A percentile compares a stretch with the other conserved stretches of the same genome.
Conservation (phyloP, 2,888 invertebrate genomes). For the Bugulina stolonifera region DNA sequence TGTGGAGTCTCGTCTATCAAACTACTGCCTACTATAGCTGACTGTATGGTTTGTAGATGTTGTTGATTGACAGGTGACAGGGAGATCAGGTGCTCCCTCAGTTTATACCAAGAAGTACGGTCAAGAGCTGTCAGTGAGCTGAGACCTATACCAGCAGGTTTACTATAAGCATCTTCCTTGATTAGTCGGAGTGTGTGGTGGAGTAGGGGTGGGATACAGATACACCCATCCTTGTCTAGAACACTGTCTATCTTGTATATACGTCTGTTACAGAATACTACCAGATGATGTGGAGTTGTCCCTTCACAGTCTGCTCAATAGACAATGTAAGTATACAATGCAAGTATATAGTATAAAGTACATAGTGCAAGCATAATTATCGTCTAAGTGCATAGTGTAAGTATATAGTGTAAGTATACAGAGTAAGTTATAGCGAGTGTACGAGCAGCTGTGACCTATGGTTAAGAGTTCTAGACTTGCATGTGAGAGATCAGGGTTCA, state of each 20-base stretch:
- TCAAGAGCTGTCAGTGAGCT: background rate
- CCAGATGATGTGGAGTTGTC: background rate
- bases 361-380: no score
- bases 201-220: constrained; percentile 19
- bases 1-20: background rate
- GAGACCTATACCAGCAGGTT: background rate
- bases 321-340: background rate
- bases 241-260: constrained; percentile 14
- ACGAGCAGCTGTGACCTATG: no score
- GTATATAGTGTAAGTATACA: no score
- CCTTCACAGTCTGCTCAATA: constrained; percentile 8
- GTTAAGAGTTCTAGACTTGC: no score
- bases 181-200: background rate
- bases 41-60: constrained; percentile 8
- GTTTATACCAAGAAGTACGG: constrained; percentile 9
- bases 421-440: no score
- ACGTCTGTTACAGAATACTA: constrained; percentile 8
- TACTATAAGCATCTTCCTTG: background rate
- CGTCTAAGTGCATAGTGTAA: no score
- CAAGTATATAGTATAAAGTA: background rate
- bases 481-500: no score
- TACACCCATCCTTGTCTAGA: background rate
- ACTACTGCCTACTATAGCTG: constrained; percentile 8
- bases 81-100: constrained; percentile 18
- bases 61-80: background rate